A percentile compares a stretch with the other conserved stretches of the same genome.
These are phyloP conservation scores for Chiloscyllium punctatum DNA, from an alignment of 2,797 vertebrate genomes.

Conservation along the genomic window DNA sequence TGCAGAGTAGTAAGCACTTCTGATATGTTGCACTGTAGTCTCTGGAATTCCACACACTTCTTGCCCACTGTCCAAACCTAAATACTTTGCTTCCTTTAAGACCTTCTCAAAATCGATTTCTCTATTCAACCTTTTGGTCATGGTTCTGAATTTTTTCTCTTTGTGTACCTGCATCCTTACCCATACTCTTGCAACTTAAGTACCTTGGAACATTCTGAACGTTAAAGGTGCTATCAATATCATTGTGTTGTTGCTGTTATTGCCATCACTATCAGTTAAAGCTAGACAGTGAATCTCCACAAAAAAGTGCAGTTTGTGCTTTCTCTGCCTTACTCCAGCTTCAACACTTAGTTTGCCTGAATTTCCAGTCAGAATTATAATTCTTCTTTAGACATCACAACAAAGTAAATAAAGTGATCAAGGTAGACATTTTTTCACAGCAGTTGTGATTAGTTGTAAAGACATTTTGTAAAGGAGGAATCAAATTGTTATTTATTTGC, in stretches of 20 bases:
- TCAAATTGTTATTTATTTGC: neutral
- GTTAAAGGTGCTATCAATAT: neutral
- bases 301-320: neutral
- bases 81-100: neutral
- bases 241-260: neutral
- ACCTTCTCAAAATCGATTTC: neutral
- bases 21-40: neutral
- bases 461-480: neutral
- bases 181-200: neutral
- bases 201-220: neutral
- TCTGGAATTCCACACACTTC: neutral
- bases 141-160: neutral
- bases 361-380: neutral
- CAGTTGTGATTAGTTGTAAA: neutral
- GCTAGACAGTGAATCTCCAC: neutral
- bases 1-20: neutral
- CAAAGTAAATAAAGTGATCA: neutral
- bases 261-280: neutral
- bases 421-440: neutral
- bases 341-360: neutral
- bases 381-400: neutral
- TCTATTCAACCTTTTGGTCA: neutral
- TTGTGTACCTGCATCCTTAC: neutral
- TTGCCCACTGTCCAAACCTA: neutral
- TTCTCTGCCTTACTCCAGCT: neutral